Evolutionary conservation across 2,797 vertebrate species (phyloP).

Genomic region (Fundulus diaphanus): DNA sequence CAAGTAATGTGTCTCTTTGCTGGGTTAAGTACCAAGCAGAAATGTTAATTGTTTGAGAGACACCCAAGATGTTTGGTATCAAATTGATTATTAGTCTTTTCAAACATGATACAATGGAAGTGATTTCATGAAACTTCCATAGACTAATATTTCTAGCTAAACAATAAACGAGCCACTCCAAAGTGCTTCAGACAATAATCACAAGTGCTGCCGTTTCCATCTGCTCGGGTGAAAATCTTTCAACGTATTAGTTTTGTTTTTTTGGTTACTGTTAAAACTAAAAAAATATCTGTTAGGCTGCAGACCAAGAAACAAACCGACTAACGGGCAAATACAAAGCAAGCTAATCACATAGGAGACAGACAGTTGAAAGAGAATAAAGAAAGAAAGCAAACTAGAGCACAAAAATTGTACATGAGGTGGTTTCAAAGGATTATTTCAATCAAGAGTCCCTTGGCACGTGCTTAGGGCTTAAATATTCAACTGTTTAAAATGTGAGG

Average conservation of each 20-base stretch:
- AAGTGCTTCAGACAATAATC: conserved; percentile 1
- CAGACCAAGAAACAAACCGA: not conserved
- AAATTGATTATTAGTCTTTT: not conserved
- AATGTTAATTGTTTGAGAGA: not conserved
- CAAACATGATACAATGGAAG: not conserved
- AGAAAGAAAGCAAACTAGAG: not conserved
- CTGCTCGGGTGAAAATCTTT: not conserved
- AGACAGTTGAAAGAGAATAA: not conserved
- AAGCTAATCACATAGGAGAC: not conserved
- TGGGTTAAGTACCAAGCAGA: not conserved
- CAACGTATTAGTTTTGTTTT: not conserved
- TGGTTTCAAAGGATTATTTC: not conserved
- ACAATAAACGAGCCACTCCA: not conserved
- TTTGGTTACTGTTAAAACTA: not conserved
- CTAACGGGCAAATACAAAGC: not conserved
- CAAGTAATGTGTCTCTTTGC: not conserved
- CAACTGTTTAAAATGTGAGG: not conserved
- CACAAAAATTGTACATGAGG: not conserved
- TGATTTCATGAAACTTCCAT: not conserved
- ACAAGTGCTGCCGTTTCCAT: not conserved
- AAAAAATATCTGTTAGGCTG: too few species aligned
- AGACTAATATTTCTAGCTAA: not conserved
- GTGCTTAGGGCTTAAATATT: not conserved
- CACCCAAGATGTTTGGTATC: not conserved
- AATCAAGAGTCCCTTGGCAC: not conserved